Base-by-base conservation (phyloP, 2,888 invertebrate genomes). In the Chrysolina americana region DNA sequence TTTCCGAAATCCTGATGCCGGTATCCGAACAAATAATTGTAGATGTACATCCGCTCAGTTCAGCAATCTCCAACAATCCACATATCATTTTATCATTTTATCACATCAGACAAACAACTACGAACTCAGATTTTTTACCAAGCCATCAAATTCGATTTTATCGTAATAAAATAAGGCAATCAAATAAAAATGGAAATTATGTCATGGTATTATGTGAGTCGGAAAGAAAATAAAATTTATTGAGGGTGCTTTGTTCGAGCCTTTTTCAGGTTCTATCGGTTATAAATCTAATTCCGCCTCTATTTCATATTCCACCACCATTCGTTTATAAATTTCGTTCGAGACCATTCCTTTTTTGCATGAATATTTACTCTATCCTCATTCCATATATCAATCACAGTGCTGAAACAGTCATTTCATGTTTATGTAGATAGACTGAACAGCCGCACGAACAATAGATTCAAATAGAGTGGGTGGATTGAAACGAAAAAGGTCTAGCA, bases 321-420 rank as follows among this genome's bases (percentile, higher is more conserved):
- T 28, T 50, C 65, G 65, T 65, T 65, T 65, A 65, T 65, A 65
- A 73, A 73, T 70, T 70, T 59, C 56, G 47, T 73, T 65, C 63
- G 56, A 63, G 48, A 62, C 63, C 36, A 63, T 56, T 56, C 65
- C 41, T 53, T 59, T 59, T 59, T n/a, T n/a, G 8, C 9, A 2
- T n/a, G 36, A n/a, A 28, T 72, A 68, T 72, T 72, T 68, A 50
- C 66, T 59, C 59, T 59, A 59, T 36, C 36, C 11, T 36, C 59
- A 59, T 28, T 36, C 15, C 36, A 59, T 59, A 59, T 28, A 59
- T 59, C 59, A 59, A 59, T 59, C 59, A 28, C 28, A 36, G 36
- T n/a, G 28, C 59, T 36, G 59, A 59, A 59, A 59, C 36, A 59
- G 59, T 59, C 59, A 59, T 59, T 59, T 9, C 59, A 36, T 59